phyloP scores from a whole-genome alignment of 1,140 invertebrate species.

The Aphidius gifuensis region DNA sequence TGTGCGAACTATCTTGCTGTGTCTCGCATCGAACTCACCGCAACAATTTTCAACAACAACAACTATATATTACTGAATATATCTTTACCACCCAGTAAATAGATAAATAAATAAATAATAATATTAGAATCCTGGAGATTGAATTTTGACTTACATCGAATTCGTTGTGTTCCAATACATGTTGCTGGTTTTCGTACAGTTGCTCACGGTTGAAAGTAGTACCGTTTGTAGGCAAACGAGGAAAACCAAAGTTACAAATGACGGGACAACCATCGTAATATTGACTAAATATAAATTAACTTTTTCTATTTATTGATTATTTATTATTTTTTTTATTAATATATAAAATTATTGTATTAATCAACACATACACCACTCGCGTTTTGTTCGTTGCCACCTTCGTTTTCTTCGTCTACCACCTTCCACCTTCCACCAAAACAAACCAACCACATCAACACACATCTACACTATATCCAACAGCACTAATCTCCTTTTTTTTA shows the following conservation, averaged over 20 bases:
- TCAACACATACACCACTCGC: conserved; percentile 34
- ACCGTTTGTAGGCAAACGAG: conserved; percentile 76
- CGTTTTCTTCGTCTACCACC: conserved; percentile 37
- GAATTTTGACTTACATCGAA: conserved; percentile 66
- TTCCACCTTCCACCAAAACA: conserved; percentile 36
- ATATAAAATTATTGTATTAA: conserved; percentile 2
- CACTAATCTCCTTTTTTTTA: conserved; percentile 3
- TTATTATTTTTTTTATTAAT: background rate
- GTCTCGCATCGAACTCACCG: too few relatives aligned
- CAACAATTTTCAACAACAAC: too few relatives aligned
- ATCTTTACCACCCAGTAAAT: too few relatives aligned
- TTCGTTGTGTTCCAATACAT: conserved; percentile 86
- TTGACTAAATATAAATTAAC: conserved; percentile 28
- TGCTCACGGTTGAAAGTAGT: conserved; percentile 69
- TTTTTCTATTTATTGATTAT: background rate
- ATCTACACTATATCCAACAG: conserved; percentile 12
- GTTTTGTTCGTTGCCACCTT: conserved; percentile 26
- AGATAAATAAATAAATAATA: too few relatives aligned
- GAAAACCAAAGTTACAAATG: conserved; percentile 67
- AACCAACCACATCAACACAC: conserved; percentile 46
- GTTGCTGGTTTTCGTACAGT: conserved; percentile 77
- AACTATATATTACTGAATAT: too few relatives aligned
- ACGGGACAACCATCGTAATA: conserved; percentile 58
- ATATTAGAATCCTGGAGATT: too few relatives aligned
- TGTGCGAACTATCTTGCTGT: too few relatives aligned